Evolutionary conservation across 2,797 vertebrate genomes (phyloP).

Genomic region (Cynopterus sphinx): DNA sequence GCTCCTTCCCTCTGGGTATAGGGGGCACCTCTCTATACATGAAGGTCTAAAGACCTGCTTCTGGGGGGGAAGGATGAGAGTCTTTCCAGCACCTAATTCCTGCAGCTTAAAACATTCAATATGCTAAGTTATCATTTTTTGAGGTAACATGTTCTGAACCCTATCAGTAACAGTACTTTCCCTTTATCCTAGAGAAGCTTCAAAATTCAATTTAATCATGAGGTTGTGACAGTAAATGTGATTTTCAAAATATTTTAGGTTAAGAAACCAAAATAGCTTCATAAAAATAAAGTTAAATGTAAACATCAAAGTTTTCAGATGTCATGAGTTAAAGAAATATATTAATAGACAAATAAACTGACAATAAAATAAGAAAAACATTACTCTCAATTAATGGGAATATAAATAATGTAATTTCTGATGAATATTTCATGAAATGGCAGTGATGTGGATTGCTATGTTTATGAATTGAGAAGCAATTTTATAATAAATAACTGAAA

Average conservation of each 20-base stretch:
- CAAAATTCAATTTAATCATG: neutral
- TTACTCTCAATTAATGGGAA: neutral
- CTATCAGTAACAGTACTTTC: neutral
- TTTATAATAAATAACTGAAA: neutral
- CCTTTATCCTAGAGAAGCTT: neutral
- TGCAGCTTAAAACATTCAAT: neutral
- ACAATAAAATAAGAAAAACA: neutral
- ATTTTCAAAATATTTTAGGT: neutral
- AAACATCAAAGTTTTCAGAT: neutral
- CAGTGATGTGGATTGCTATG: neutral
- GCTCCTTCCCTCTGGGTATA: neutral
- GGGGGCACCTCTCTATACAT: neutral
- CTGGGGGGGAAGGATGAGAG: neutral
- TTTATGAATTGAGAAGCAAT: neutral
- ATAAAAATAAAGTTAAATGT: neutral
- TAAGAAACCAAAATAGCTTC: neutral
- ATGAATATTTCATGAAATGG: neutral
- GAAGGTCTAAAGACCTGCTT: neutral
- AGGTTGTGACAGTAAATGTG: neutral
- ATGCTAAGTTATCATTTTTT: neutral
- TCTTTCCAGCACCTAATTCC: neutral
- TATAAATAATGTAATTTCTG: neutral
- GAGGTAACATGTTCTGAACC: neutral
- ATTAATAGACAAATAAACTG: neutral
- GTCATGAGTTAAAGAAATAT: neutral